These are phyloP conservation scores for Polyploca ridens DNA, from an alignment of 2,888 invertebrate genomes.

Conservation along the genomic window DNA sequence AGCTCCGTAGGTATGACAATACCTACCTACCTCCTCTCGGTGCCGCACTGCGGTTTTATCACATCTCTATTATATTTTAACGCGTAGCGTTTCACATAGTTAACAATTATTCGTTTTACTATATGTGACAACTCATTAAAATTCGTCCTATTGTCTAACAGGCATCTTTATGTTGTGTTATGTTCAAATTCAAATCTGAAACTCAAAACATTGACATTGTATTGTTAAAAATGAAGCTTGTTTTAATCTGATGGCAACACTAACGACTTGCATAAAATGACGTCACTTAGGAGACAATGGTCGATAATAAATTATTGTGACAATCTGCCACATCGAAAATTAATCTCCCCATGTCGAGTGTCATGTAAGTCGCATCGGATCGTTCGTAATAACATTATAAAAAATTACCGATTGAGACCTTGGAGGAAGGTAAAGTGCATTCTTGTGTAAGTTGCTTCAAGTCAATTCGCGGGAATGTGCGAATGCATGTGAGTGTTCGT, in stretches of 20 bases:
- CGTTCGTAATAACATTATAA: conserved; percentile 70
- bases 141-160: too few relatives aligned
- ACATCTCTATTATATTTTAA: background rate
- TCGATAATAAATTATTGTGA: conserved; percentile 80
- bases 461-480: conserved; percentile 77
- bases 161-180: too few relatives aligned
- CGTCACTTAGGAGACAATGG: conserved; percentile 79
- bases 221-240: conserved; percentile 38
- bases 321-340: conserved; percentile 80
- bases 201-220: conserved; percentile 25
- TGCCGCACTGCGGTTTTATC: conserved; percentile 33
- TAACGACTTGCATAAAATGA: conserved; percentile 63
- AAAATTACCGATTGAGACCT: conserved; percentile 77
- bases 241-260: conserved; percentile 61
- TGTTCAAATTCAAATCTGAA: conserved; percentile 12
- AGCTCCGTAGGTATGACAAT: conserved; percentile 52
- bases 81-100: background rate
- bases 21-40: conserved; percentile 31
- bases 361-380: conserved; percentile 68
- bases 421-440: conserved; percentile 76
- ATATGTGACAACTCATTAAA: background rate
- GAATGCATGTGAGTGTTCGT: conserved; percentile 60
- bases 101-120: background rate
- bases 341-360: conserved; percentile 76
- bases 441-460: conserved; percentile 73